Evolutionary conservation across 2,113 vertebrate genomes (phyloP).

Genomic region (Sporophila hypoxantha): DNA sequence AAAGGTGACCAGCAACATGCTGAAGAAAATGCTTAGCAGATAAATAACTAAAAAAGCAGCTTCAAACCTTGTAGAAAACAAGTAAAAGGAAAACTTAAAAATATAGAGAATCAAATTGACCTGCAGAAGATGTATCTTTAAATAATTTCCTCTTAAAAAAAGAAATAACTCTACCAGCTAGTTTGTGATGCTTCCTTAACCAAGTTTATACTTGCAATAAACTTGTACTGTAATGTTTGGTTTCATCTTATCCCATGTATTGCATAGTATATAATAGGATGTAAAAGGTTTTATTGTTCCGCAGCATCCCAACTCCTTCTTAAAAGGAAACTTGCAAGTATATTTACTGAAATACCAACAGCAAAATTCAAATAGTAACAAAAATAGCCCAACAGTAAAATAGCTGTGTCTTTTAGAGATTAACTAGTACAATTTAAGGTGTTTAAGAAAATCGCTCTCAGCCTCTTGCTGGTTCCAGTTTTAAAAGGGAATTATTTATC

Average conservation of each 20-base stretch:
- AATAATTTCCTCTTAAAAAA: not conserved
- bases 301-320: not conserved
- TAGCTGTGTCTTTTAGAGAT: not conserved
- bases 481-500: not conserved
- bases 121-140: not conserved
- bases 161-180: not conserved
- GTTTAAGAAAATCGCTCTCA: not conserved
- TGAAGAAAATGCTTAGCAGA: not conserved
- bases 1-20: not conserved
- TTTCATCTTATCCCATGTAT: not conserved
- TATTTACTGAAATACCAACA: not conserved
- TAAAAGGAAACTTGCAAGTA: not conserved
- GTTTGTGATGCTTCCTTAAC: not conserved
- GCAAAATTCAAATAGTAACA: not conserved
- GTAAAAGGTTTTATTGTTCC: not conserved
- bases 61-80: not conserved
- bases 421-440: not conserved
- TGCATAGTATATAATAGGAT: not conserved
- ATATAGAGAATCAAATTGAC: not conserved
- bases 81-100: not conserved
- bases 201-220: not conserved
- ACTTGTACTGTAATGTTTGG: not conserved
- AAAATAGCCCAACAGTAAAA: not conserved
- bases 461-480: not conserved
- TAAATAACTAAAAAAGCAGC: accelerated